Evolutionary conservation across 1,140 invertebrate species (phyloP).

Genomic region (Drosophila lacertosa): DNA sequence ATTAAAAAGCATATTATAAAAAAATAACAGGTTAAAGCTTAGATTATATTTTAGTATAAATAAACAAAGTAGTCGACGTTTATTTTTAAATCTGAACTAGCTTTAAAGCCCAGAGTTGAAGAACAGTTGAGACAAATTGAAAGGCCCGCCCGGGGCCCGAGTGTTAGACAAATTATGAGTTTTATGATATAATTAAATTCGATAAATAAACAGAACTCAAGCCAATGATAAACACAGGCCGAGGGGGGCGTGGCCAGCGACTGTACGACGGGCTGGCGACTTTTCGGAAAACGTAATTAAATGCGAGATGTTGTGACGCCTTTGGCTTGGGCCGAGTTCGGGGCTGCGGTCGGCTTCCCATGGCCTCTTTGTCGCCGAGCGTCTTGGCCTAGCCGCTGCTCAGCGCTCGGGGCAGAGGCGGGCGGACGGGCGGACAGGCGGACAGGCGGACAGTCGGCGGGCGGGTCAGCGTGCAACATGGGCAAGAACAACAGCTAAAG

Average conservation of each 20-base stretch:
- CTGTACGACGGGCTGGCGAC: conserved; percentile 5
- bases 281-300: conserved; percentile 67
- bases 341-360: conserved; percentile 47
- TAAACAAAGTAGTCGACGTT: no score
- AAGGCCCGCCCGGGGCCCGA: background rate
- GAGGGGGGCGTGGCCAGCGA: conserved; percentile 43
- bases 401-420: conserved; percentile 12
- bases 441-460: conserved; percentile 8
- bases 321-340: conserved; percentile 43
- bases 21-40: no score
- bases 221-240: background rate
- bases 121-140: background rate
- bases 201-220: conserved; percentile 10
- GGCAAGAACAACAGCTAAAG: conserved; percentile 7
- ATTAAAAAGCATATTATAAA: no score
- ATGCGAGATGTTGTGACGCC: conserved; percentile 75
- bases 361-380: conserved; percentile 44
- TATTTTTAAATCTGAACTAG: no score
- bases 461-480: conserved; percentile 1
- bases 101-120: background rate
- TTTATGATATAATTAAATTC: conserved; percentile 16
- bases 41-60: no score
- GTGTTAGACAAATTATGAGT: conserved; percentile 7
- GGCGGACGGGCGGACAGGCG: background rate
- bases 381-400: conserved; percentile 16